phyloP scores from a whole-genome alignment of 2,113 vertebrate genomes.

The Festucalex cinctus region DNA sequence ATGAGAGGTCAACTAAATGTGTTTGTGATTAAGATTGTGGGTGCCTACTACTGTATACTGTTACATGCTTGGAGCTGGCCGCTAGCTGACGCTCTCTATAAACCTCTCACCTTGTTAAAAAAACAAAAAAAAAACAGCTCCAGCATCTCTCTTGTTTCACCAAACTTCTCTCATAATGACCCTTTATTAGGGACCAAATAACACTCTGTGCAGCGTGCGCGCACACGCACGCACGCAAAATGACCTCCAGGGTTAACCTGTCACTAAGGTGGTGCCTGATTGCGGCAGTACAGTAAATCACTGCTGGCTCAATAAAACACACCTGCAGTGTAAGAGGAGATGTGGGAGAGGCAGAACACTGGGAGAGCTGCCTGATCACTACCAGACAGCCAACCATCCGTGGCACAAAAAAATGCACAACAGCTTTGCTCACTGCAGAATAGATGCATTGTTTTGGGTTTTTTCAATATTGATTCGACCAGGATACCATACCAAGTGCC shows the following conservation, averaged over 20 bases:
- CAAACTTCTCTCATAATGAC: slow-evolving; percentile 53
- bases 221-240: slow-evolving; percentile 32
- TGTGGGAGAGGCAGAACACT: slow-evolving; percentile 56
- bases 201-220: slow-evolving; percentile 25
- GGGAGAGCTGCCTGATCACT: slow-evolving; percentile 64
- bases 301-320: slow-evolving; percentile 70
- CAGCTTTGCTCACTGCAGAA: neutral
- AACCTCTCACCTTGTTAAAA: slow-evolving; percentile 48
- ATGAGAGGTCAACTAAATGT: slow-evolving; percentile 15
- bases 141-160: slow-evolving; percentile 26
- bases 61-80: slow-evolving; percentile 43
- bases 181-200: slow-evolving; percentile 62
- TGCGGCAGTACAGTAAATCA: slow-evolving; percentile 71
- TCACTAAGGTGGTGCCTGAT: slow-evolving; percentile 62
- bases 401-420: slow-evolving; percentile 27
- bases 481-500: neutral
- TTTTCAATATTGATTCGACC: neutral
- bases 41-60: slow-evolving; percentile 45
- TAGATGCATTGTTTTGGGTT: neutral
- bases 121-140: slow-evolving; percentile 33
- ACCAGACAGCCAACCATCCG: slow-evolving; percentile 51
- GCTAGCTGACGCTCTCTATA: slow-evolving; percentile 33
- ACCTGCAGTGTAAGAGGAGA: slow-evolving; percentile 71
- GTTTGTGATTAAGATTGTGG: slow-evolving; percentile 43
- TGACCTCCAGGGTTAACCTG: slow-evolving; percentile 73